Evolutionary conservation across 1,140 invertebrate genomes (phyloP), one percentile per base, ranked within the genome.

Genomic region (Apocrypta bakeri): DNA sequence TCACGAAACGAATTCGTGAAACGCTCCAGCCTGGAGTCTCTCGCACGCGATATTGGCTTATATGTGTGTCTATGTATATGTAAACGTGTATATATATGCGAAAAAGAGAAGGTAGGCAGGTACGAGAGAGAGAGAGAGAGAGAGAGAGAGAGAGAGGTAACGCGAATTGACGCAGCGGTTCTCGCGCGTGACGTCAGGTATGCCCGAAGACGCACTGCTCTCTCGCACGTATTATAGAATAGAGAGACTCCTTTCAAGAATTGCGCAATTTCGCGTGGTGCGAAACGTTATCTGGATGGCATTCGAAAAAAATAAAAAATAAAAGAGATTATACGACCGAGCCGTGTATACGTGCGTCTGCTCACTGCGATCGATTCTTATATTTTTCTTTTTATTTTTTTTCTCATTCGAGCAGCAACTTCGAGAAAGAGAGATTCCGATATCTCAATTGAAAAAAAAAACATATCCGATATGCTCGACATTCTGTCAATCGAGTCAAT

Each of bases 1-100:
- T 79, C 77, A 79, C 79, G 79, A 73, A 73, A 73, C 25, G 68
- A 80, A 64, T 80, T 64, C 69, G 69, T 42, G 79, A 71, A 31
- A 21, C 69, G 69, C 12, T 11, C 17, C 8, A 40, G 69, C 69
- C n/a, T n/a, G n/a, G n/a, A n/a, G n/a, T n/a, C n/a, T n/a, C n/a
- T n/a, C n/a, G 33, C 69, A 72, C 79, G 79, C 69, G 48, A 73
- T 64, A 80, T 73, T 9, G 14, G 63, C 63, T 24, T 64, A 9
- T 29, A n/a, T 2, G 42, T n/a, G n/a, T n/a, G n/a, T n/a, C n/a
- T n/a, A n/a, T n/a, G n/a, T n/a, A n/a, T n/a, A n/a, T n/a, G n/a
- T n/a, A n/a, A n/a, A n/a, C n/a, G n/a, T n/a, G n/a, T n/a, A n/a
- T n/a, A n/a, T n/a, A n/a, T n/a, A n/a, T n/a, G n/a, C n/a, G 68